Conservation (phyloP, 2,113 vertebrate species). For the Phaethornis superciliosus region DNA sequence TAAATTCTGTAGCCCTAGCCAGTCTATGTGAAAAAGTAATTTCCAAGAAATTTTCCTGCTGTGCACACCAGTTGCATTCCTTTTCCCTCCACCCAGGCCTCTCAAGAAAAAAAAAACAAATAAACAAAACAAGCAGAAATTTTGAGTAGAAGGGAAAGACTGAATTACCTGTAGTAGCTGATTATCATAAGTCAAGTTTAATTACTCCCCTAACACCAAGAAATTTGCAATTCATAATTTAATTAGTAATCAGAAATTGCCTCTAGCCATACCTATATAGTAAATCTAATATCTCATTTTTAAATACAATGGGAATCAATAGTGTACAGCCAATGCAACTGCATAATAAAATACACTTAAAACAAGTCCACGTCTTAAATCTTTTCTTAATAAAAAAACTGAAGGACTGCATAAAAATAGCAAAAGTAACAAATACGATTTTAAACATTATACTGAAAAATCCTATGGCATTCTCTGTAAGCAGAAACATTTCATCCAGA, state of each 20-base stretch:
- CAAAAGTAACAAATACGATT: neutral
- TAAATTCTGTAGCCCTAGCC: rapidly evolving
- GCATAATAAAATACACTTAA: neutral
- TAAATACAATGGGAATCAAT: neutral
- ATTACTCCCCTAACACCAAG: neutral
- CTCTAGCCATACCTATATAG: neutral
- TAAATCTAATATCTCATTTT: neutral
- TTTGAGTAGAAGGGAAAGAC: neutral
- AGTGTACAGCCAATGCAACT: neutral
- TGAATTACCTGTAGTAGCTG: neutral
- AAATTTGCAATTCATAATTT: rapidly evolving
- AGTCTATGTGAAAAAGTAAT: neutral
- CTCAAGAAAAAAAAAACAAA: neutral
- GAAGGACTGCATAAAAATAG: neutral
- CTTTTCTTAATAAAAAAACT: neutral
- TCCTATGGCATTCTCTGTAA: neutral
- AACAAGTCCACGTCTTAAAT: neutral
- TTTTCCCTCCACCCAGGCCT: neutral
- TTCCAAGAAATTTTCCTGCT: neutral
- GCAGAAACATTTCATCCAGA: neutral
- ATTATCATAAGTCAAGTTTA: neutral
- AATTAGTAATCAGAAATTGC: neutral
- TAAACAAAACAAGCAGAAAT: neutral
- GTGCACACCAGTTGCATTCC: neutral
- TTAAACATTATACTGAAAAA: neutral